Percentiles rank a stretch among this genome's conserved stretches.
Evolutionary conservation across 2,797 vertebrate species (phyloP).

Genomic region (Leucoraja ocellata): DNA sequence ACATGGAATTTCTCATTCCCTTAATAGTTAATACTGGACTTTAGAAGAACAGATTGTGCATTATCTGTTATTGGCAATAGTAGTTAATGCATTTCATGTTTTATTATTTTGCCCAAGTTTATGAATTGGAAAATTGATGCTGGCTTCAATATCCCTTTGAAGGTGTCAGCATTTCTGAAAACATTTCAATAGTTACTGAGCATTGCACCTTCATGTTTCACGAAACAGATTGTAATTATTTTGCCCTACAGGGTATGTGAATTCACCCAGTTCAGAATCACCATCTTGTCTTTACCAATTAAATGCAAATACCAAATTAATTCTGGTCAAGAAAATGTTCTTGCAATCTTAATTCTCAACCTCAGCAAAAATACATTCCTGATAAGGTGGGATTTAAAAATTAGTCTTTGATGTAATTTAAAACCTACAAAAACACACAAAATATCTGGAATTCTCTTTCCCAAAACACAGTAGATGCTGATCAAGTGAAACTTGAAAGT

Average conservation of each 20-base stretch:
- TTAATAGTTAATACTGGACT: neutral
- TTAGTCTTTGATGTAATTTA: neutral
- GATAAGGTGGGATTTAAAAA: neutral
- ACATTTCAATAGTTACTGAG: neutral
- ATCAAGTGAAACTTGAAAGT: too few relatives aligned
- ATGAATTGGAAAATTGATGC: neutral
- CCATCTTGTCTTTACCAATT: neutral
- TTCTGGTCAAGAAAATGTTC: neutral
- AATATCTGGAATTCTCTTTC: too few relatives aligned
- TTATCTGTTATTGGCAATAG: neutral
- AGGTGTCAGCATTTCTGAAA: neutral
- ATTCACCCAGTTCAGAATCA: neutral
- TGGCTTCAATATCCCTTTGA: neutral
- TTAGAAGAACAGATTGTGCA: neutral
- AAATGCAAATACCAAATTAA: neutral
- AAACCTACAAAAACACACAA: too few relatives aligned
- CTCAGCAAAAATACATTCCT: neutral
- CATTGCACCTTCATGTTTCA: neutral
- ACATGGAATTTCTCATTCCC: neutral
- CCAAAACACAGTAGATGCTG: neutral
- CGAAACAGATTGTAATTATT: neutral
- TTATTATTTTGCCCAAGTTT: neutral
- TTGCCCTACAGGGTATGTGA: neutral
- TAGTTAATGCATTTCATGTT: neutral
- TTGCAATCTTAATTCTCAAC: neutral